phyloP scores from a whole-genome alignment of 1,140 invertebrate species.

The Ladona fulva region DNA sequence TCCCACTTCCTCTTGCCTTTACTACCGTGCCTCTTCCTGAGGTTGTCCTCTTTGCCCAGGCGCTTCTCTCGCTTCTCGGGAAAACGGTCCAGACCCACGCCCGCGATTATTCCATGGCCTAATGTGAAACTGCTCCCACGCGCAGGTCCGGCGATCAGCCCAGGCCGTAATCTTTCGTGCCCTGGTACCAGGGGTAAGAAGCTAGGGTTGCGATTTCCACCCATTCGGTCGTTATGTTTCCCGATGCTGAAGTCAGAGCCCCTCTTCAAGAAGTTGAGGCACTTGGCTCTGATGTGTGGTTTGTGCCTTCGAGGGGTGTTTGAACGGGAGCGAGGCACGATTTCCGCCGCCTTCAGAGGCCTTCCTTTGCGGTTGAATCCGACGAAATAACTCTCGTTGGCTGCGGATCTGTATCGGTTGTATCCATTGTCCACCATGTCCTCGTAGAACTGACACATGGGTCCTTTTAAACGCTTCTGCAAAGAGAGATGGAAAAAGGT shows the following conservation, averaged over 20 bases:
- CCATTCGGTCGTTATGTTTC: conserved; percentile 36
- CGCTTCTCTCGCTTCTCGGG: neutral
- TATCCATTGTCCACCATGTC: conserved; percentile 35
- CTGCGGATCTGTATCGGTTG: conserved; percentile 41
- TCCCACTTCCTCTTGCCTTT: neutral
- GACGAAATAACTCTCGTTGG: conserved; percentile 35
- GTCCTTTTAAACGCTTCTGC: conserved; percentile 35
- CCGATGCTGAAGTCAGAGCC: conserved; percentile 40
- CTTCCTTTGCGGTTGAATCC: conserved; percentile 43
- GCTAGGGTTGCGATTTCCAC: neutral
- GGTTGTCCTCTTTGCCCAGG: neutral
- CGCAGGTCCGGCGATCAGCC: neutral
- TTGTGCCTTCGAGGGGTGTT: neutral
- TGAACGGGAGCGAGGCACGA: conserved; percentile 24
- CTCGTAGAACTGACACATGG: conserved; percentile 45
- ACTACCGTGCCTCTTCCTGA: neutral
- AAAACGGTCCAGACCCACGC: neutral
- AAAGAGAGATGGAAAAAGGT: neutral
- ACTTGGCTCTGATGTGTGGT: conserved; percentile 34
- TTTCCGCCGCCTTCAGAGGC: conserved; percentile 31
- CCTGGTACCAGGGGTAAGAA: neutral
- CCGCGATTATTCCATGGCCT: neutral
- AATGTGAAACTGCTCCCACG: neutral
- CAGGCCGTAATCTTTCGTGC: neutral
- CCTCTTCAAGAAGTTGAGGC: conserved; percentile 45